phyloP scores from a whole-genome alignment of 2,113 vertebrate genomes.

The Triplophysa tibetana region DNA sequence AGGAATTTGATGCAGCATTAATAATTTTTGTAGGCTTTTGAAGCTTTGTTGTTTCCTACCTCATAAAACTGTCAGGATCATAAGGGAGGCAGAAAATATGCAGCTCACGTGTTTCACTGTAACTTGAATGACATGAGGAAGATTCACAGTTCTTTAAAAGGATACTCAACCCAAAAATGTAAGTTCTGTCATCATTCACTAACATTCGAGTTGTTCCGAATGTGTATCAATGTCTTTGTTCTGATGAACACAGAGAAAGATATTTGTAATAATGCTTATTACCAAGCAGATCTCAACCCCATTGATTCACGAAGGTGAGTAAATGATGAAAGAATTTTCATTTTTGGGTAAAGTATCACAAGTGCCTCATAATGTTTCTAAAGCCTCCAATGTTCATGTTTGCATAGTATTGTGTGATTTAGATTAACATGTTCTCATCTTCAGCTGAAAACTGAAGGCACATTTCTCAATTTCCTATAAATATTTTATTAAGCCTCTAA shows the following conservation, averaged over 20 bases:
- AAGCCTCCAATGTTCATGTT: background rate
- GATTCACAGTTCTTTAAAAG: no score
- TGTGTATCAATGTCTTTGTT: no score
- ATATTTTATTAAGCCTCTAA: background rate
- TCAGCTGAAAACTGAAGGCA: background rate
- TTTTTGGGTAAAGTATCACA: no score
- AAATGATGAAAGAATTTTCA: no score
- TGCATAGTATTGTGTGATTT: background rate
- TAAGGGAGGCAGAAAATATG: slow-evolving; percentile 2
- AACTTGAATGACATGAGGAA: no score
- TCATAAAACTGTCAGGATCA: background rate
- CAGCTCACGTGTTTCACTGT: background rate
- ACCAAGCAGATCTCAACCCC: no score
- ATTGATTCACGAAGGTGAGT: no score
- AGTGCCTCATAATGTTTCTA: background rate
- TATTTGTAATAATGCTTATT: no score
- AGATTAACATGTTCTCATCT: background rate
- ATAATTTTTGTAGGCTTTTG: background rate
- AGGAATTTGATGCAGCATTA: background rate
- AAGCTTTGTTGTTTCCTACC: slow-evolving; percentile 14
- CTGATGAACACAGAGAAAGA: no score
- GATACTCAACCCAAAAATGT: no score
- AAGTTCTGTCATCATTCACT: no score
- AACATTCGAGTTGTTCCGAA: no score
- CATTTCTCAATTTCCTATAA: background rate